Conservation (phyloP, 2,888 invertebrate species). For the Miltochrista miniata region DNA sequence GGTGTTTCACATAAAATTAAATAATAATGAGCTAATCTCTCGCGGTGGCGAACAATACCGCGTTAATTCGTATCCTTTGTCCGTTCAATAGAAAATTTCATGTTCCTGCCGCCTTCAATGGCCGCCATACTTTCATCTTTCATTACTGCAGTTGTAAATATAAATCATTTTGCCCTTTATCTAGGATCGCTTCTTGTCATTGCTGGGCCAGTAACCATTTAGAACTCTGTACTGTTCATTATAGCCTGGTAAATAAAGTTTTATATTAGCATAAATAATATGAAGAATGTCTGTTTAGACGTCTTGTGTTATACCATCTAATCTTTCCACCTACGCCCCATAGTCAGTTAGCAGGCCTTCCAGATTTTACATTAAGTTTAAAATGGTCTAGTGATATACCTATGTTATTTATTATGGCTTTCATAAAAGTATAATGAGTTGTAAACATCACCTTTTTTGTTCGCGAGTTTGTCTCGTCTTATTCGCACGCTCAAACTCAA, state of each 20-base stretch:
- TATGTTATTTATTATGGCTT: too few relatives aligned
- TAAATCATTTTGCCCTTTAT: slow-evolving; percentile 73
- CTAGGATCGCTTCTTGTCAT: slow-evolving; percentile 45
- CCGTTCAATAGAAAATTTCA: slow-evolving; percentile 78
- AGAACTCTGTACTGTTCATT: not conserved
- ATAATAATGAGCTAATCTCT: slow-evolving; percentile 76
- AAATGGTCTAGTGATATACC: too few relatives aligned
- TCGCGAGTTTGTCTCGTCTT: too few relatives aligned
- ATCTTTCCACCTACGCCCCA: too few relatives aligned
- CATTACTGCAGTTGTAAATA: slow-evolving; percentile 74
- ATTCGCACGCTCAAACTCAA: too few relatives aligned
- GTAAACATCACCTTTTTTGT: too few relatives aligned
- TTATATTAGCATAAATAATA: not conserved
- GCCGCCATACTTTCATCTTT: slow-evolving; percentile 63
- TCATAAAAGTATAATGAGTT: too few relatives aligned
- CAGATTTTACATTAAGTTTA: too few relatives aligned
- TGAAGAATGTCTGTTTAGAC: too few relatives aligned
- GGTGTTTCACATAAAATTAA: slow-evolving; percentile 71
- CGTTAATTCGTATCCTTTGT: slow-evolving; percentile 81
- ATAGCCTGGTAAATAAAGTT: not conserved
- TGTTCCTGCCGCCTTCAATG: slow-evolving; percentile 68
- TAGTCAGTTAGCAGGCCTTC: too few relatives aligned
- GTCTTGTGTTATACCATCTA: too few relatives aligned
- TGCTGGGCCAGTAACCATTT: slow-evolving; percentile 24
- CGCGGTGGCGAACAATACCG: slow-evolving; percentile 67